Evolutionary conservation across 2,113 vertebrate genomes (phyloP).

Genomic region (Carlito syrichta): DNA sequence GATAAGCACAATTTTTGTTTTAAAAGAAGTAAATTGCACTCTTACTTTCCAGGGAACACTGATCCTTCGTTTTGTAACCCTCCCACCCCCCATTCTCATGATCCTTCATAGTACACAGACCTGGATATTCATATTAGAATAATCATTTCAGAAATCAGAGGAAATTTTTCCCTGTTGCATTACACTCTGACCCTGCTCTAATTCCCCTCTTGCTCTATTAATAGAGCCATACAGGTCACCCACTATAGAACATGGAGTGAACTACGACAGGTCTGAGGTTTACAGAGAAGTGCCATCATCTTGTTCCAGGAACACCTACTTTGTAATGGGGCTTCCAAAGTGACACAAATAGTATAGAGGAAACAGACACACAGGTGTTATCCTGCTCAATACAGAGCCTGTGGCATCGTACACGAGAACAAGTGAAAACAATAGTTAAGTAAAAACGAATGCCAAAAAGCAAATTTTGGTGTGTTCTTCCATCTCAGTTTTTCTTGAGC

Average conservation of each 20-base stretch:
- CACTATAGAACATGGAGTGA: rapidly evolving
- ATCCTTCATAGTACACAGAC: neutral
- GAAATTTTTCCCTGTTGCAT: rapidly evolving
- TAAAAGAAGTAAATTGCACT: neutral
- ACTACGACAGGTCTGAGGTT: rapidly evolving
- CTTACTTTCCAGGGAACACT: neutral
- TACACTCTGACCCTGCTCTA: neutral
- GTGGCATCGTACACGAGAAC: rapidly evolving
- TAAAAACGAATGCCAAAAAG: neutral
- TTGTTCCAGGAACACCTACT: neutral
- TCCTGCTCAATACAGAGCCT: neutral
- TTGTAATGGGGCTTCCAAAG: neutral
- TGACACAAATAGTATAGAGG: rapidly evolving
- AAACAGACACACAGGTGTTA: too few species aligned
- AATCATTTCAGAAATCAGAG: neutral
- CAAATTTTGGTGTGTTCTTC: rapidly evolving
- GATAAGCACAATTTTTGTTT: neutral
- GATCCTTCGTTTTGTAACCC: neutral
- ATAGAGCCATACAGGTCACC: too few species aligned
- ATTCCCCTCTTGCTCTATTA: rapidly evolving
- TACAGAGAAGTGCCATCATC: rapidly evolving
- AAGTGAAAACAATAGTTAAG: rapidly evolving
- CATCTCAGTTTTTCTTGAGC: neutral
- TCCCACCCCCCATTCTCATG: too few species aligned
- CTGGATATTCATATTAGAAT: neutral